Evolutionary conservation across 2,113 vertebrate genomes (phyloP).

Genomic region (Himantopus leucocephalus): DNA sequence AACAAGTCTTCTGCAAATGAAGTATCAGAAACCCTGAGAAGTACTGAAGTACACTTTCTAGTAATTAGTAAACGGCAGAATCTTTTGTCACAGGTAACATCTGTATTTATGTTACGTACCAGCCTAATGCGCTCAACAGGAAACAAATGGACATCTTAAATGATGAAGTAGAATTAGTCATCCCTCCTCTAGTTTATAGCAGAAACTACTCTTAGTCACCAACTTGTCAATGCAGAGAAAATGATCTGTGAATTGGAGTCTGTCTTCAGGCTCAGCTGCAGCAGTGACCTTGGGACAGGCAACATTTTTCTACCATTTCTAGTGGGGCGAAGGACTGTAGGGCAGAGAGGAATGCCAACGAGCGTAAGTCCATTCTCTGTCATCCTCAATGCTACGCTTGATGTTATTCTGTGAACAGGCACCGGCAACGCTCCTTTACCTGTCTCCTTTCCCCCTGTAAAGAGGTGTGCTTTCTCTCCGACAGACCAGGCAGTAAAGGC

Average conservation of each 20-base stretch:
- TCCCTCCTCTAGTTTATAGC: not conserved
- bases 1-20: not conserved
- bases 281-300: not conserved
- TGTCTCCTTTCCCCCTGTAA: not conserved
- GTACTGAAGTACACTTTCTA: not conserved
- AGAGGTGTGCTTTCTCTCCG: not conserved
- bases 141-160: slow-evolving; percentile 1
- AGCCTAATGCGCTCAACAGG: not conserved
- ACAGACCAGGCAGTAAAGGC: not conserved
- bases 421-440: not conserved
- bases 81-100: not conserved
- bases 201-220: not conserved
- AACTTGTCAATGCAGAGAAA: not conserved
- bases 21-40: not conserved
- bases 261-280: not conserved
- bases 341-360: not conserved
- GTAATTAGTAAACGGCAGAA: not conserved
- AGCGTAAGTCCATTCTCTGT: not conserved
- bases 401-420: not conserved
- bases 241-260: not conserved
- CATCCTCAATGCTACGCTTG: not conserved
- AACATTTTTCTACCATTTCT: not conserved
- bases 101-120: not conserved
- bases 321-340: not conserved
- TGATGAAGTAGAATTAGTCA: not conserved